Evolutionary conservation across 2,113 vertebrate species (phyloP).

Genomic region (Ciconia maguari): DNA sequence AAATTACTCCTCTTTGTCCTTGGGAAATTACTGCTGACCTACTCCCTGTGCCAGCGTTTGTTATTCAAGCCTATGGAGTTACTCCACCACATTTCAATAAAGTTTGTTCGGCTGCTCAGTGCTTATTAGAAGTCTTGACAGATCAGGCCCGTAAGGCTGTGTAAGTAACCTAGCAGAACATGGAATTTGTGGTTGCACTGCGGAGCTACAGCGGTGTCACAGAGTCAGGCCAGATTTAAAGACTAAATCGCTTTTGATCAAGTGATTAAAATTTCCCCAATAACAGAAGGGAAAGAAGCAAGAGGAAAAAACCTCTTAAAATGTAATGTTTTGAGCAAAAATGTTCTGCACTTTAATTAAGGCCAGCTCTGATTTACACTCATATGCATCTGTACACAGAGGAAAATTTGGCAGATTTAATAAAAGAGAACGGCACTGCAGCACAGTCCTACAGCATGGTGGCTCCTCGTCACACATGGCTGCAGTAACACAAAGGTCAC

Average conservation of each 20-base stretch:
- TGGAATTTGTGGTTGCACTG: not conserved
- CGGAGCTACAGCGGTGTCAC: not conserved
- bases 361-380: not conserved
- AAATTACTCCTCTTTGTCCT: not conserved
- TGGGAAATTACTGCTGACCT: not conserved
- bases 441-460: not conserved
- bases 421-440: not conserved
- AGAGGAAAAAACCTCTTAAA: not conserved
- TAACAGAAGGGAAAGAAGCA: not conserved
- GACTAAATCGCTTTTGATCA: not conserved
- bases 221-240: constrained; percentile 1
- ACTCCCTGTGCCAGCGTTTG: not conserved
- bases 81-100: not conserved
- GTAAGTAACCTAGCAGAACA: constrained; percentile 13
- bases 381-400: not conserved
- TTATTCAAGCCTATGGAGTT: not conserved
- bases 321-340: not conserved
- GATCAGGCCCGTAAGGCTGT: not conserved
- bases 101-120: not conserved
- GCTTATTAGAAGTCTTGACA: constrained; percentile 1
- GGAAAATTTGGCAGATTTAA: not conserved
- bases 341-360: not conserved
- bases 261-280: not conserved
- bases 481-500: not conserved
- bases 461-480: not conserved